Percentiles rank a stretch among this genome's conserved stretches.
phyloP scores from a whole-genome alignment of 1,140 invertebrate species.

The Anastrepha ludens region DNA sequence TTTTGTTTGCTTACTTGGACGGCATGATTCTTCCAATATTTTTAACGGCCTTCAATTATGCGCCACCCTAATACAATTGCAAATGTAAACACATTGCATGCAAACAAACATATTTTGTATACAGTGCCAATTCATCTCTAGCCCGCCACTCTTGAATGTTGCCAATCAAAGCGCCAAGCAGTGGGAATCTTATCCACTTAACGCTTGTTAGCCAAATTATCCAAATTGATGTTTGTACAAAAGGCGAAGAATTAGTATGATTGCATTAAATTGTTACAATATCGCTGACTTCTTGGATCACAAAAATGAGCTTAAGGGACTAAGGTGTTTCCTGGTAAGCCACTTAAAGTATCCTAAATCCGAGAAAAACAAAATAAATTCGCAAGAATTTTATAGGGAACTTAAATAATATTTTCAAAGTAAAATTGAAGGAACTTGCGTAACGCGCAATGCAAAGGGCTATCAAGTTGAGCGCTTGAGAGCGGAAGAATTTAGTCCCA shows the following conservation, averaged over 20 bases:
- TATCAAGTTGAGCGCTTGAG: no score
- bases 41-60: no score
- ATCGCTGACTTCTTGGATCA: neutral
- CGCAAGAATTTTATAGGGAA: no score
- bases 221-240: slow-evolving; percentile 1
- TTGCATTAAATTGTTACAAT: slow-evolving; percentile 37
- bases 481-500: no score
- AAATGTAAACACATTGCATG: neutral
- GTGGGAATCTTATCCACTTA: slow-evolving; percentile 32
- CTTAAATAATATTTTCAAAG: no score
- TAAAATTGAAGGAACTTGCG: no score
- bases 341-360: neutral
- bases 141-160: slow-evolving; percentile 2
- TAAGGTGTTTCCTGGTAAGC: neutral
- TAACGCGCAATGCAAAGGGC: no score
- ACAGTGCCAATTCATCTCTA: neutral
- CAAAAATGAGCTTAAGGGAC: neutral
- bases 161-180: slow-evolving; percentile 31
- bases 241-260: neutral
- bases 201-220: slow-evolving; percentile 31
- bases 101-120: neutral
- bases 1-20: no score
- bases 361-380: neutral
- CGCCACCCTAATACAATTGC: neutral
- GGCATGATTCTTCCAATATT: no score